Evolutionary conservation across 1,140 invertebrate species (phyloP).

Genomic region (Cotesia chilonis): DNA sequence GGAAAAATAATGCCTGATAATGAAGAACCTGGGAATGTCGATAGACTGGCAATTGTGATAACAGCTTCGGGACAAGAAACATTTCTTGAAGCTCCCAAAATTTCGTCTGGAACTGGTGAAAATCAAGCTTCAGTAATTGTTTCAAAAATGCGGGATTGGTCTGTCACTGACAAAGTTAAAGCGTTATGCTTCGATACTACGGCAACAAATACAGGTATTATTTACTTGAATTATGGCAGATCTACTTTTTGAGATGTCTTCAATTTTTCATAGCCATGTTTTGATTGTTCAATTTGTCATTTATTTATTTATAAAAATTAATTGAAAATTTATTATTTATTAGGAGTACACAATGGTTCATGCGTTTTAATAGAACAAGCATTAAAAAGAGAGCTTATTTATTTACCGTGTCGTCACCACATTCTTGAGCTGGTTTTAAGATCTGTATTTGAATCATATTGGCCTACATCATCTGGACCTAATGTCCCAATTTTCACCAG

Average conservation of each 20-base stretch:
- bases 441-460: conserved; percentile 44
- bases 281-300: conserved; percentile 1
- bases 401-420: conserved; percentile 48
- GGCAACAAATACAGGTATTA: conserved; percentile 34
- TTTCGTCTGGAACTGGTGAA: conserved; percentile 42
- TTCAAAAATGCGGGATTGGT: conserved; percentile 34
- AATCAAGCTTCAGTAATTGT: conserved; percentile 43
- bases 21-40: conserved; percentile 44
- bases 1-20: conserved; percentile 42
- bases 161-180: conserved; percentile 29
- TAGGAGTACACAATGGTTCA: conserved; percentile 34
- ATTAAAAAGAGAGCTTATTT: conserved; percentile 31
- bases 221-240: conserved; percentile 6
- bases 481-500: conserved; percentile 49
- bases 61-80: conserved; percentile 41
- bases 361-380: conserved; percentile 34
- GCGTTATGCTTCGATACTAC: conserved; percentile 42
- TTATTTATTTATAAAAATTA: conserved; percentile 11
- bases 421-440: conserved; percentile 47
- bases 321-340: conserved; percentile 14
- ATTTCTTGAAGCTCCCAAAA: conserved; percentile 48
- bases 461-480: conserved; percentile 44
- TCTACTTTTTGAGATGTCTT: not conserved
- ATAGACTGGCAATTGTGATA: conserved; percentile 49
- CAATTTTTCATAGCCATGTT: conserved; percentile 4